These are phyloP conservation scores for Heliothis virescens DNA, from an alignment of 1,140 invertebrate species.

Conservation along the genomic window DNA sequence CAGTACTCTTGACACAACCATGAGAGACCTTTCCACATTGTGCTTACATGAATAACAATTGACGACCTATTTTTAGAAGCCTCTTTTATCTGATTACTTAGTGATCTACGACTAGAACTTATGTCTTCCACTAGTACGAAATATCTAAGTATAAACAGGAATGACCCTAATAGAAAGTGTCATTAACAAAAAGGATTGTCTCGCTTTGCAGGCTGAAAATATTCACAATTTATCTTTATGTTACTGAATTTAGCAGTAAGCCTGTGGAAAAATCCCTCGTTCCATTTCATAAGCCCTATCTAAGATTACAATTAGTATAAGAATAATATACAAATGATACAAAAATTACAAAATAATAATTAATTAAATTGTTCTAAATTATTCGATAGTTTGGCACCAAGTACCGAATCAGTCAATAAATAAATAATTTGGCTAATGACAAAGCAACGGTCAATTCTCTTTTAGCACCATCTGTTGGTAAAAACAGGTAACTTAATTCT, in stretches of 20 bases:
- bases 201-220: too few species aligned
- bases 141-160: too few species aligned
- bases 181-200: too few species aligned
- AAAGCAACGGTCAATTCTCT: constrained; percentile 30
- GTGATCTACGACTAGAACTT: neutral
- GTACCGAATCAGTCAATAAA: constrained; percentile 27
- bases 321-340: constrained; percentile 10
- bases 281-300: constrained; percentile 28
- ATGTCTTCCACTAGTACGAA: too few species aligned
- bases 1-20: constrained; percentile 48
- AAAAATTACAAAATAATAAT: constrained; percentile 10
- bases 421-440: constrained; percentile 19
- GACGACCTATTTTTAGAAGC: too few species aligned
- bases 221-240: too few species aligned
- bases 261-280: constrained; percentile 31
- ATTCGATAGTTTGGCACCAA: constrained; percentile 27
- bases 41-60: too few species aligned
- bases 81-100: too few species aligned
- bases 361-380: constrained; percentile 1
- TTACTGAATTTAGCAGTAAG: neutral
- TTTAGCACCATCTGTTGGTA: constrained; percentile 29
- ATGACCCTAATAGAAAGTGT: too few species aligned
- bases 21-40: constrained; percentile 25
- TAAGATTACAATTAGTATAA: constrained; percentile 28
- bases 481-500: constrained; percentile 9